These are phyloP conservation scores for Mareca penelope DNA, from an alignment of 2,797 vertebrate species.

Conservation along the genomic window DNA sequence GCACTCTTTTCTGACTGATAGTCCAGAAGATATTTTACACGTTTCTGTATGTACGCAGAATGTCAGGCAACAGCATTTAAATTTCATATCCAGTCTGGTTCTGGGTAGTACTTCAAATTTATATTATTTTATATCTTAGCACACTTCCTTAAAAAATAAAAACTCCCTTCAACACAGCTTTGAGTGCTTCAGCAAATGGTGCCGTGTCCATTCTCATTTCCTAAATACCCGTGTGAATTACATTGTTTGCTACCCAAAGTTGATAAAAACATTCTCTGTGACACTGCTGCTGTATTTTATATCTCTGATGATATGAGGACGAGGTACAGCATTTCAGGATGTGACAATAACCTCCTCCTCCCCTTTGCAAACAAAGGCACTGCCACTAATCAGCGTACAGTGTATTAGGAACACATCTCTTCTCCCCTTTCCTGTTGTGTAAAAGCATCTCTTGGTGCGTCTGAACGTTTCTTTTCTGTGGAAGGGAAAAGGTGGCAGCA, in stretches of 20 bases:
- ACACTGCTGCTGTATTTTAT: not conserved
- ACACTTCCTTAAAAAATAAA: not conserved
- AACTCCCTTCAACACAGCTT: not conserved
- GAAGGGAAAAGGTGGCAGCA: not conserved
- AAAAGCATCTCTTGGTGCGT: not conserved
- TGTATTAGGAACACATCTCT: not conserved
- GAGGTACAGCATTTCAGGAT: not conserved
- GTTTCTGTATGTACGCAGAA: not conserved
- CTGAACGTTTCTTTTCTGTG: not conserved
- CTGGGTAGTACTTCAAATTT: not conserved
- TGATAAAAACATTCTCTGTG: not conserved
- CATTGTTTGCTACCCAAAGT: not conserved
- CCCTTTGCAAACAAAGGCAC: not conserved
- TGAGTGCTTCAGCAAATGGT: not conserved
- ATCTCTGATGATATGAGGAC: not conserved
- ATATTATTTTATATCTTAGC: not conserved
- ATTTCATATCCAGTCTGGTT: not conserved
- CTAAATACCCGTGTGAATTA: not conserved
- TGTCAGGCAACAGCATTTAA: not conserved
- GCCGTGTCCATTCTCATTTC: not conserved
- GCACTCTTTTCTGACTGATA: not conserved
- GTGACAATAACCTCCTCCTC: not conserved
- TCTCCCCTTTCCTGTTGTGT: not conserved
- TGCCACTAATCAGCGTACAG: not conserved
- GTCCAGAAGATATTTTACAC: not conserved